A percentile compares a stretch with the other conserved stretches of the same genome.
Conservation (phyloP, 92 coral and sea anemone species). For the Isaurus tuberculatus region DNA sequence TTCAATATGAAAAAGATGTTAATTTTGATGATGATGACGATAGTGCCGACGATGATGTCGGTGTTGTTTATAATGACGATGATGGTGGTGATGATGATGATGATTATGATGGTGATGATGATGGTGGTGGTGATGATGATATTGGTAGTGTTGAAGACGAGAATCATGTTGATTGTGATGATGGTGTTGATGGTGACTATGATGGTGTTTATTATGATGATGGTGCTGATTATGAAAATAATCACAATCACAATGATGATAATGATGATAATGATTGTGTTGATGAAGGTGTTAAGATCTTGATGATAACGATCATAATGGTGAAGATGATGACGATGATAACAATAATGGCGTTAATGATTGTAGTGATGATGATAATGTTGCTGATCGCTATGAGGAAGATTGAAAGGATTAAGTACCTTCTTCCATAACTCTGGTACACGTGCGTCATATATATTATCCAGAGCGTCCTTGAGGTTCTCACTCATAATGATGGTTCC, state of each 20-base stretch:
- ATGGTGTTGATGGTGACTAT: not conserved
- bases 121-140: not conserved
- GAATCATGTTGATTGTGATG: not conserved
- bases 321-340: not conserved
- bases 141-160: not conserved
- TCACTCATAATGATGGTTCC: conserved; percentile 99
- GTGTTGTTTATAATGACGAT: not conserved
- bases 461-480: conserved; percentile 97
- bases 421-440: conserved; percentile 97
- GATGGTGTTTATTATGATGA: not conserved
- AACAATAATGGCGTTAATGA: not conserved
- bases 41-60: no score
- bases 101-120: not conserved
- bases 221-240: not conserved
- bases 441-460: conserved; percentile 96
- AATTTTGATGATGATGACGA: no score
- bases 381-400: no score
- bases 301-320: not conserved
- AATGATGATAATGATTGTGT: not conserved
- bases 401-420: conserved; percentile 66
- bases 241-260: not conserved
- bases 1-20: no score
- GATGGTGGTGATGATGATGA: not conserved
- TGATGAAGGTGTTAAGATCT: not conserved
- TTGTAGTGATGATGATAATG: not conserved